Base-by-base conservation (phyloP, 2,888 invertebrate genomes). In the Phortica magna region DNA sequence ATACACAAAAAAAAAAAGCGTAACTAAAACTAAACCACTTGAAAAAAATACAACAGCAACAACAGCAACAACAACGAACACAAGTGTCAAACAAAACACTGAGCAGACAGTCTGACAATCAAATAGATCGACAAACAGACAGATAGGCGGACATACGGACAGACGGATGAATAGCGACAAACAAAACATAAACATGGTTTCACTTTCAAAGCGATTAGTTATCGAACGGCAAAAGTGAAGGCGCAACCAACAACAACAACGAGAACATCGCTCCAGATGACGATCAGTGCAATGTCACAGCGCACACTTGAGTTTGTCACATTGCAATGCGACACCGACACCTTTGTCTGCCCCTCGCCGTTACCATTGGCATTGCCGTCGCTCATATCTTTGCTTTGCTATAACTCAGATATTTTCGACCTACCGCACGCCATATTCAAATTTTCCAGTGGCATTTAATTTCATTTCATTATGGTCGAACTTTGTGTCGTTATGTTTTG, bases 161-260 rank as follows among this genome's bases (percentile, higher is more conserved):
- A 61, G 22, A 19, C 59, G 19, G 59, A 61, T n/a, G 17, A 61
- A 61, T 61, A 61, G 59, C 59, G 22, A 61, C 59, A 61, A 76
- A 41, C 71, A 82, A 85, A 89, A 82, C 83, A 82, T 86, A 89
- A 87, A 87, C 89, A 87, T 78, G 83, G 89, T 89, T 88, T 87
- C 87, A 89, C 88, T 89, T 87, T 87, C 89, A 87, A 87, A 87
- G 86, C 80, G 88, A 84, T 87, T 89, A 87, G 85, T 82, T 77
- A 88, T 78, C 87, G 89, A 73, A 78, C 87, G 88, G 22, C 22
- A 61, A 61, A 48, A 48, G 10, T 5, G 48, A 48, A 48, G 48
- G 14, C 48, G 48, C 14, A 48, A 19, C 59, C 19, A 48, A 48
- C 48, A 48, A 48, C 48, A 48, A 48, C 1, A 43, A 43, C 6